A percentile compares a stretch with the other conserved stretches of the same genome.
phyloP scores from a whole-genome alignment of 2,113 vertebrate genomes.

The Passer montanus region DNA sequence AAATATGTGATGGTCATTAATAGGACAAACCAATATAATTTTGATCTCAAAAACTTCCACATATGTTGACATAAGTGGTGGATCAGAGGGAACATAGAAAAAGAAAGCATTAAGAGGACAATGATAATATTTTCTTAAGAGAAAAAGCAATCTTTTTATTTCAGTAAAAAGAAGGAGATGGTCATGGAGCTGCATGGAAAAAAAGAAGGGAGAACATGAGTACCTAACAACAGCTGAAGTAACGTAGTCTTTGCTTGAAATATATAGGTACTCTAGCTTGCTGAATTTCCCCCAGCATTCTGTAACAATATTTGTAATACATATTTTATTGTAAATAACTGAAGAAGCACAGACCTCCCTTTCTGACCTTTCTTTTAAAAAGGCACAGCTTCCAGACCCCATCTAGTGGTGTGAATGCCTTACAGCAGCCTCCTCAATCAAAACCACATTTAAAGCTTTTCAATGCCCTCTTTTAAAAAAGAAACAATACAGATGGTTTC shows the following conservation, averaged over 20 bases:
- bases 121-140: background rate
- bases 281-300: background rate
- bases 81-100: accelerated
- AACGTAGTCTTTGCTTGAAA: background rate
- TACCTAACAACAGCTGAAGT: background rate
- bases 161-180: background rate
- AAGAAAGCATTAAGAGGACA: background rate
- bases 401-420: conserved; percentile 22
- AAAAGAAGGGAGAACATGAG: background rate
- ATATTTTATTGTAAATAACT: background rate
- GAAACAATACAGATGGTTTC: background rate
- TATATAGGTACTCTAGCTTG: background rate
- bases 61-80: background rate
- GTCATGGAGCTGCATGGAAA: accelerated
- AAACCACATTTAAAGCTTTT: background rate
- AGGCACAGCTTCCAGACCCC: conserved; percentile 7
- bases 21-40: background rate
- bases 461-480: background rate
- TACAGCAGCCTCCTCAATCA: background rate
- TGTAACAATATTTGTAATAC: background rate
- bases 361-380: background rate
- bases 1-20: background rate
- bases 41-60: background rate
- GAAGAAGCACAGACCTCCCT: background rate
- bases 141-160: background rate